phyloP scores from a whole-genome alignment of 2,888 invertebrate genomes.

The Epinotia brunnichana region DNA sequence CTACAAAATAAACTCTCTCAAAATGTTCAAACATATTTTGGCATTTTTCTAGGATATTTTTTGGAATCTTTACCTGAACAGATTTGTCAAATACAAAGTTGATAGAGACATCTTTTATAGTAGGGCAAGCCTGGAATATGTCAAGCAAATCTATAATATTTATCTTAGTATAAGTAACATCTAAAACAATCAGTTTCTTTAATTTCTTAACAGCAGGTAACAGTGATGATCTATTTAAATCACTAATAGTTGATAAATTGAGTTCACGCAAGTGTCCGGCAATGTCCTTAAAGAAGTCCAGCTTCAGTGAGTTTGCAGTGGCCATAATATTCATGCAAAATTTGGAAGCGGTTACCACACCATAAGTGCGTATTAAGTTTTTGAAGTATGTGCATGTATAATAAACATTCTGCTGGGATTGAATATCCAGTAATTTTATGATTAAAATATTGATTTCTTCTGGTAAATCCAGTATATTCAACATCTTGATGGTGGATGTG shows the following conservation, averaged over 20 bases:
- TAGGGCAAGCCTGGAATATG: conserved; percentile 26
- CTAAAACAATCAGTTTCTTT: conserved; percentile 28
- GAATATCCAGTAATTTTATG: conserved; percentile 28
- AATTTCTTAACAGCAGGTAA: conserved; percentile 36
- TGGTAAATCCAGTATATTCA: conserved; percentile 32
- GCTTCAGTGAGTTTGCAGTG: conserved; percentile 31
- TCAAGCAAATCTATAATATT: conserved; percentile 33
- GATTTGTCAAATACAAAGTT: conserved; percentile 35
- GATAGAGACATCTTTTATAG: conserved; percentile 33
- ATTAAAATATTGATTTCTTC: conserved; percentile 40
- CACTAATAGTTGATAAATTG: conserved; percentile 31
- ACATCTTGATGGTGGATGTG: conserved; percentile 12
- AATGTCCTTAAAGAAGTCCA: conserved; percentile 36
- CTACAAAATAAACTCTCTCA: conserved; percentile 36
- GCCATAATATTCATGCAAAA: conserved; percentile 33
- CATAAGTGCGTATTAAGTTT: conserved; percentile 31
- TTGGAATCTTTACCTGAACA: not conserved
- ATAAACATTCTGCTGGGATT: conserved; percentile 36
- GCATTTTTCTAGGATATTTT: conserved; percentile 12
- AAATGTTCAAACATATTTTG: conserved; percentile 38
- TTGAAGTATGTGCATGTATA: conserved; percentile 24
- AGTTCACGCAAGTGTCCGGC: conserved; percentile 31
- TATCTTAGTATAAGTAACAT: conserved; percentile 39
- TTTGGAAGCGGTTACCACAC: conserved; percentile 25
- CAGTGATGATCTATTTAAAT: conserved; percentile 34